These are phyloP conservation scores for Drosophila picticornis DNA, from an alignment of 2,888 invertebrate genomes.

Conservation along the genomic window DNA sequence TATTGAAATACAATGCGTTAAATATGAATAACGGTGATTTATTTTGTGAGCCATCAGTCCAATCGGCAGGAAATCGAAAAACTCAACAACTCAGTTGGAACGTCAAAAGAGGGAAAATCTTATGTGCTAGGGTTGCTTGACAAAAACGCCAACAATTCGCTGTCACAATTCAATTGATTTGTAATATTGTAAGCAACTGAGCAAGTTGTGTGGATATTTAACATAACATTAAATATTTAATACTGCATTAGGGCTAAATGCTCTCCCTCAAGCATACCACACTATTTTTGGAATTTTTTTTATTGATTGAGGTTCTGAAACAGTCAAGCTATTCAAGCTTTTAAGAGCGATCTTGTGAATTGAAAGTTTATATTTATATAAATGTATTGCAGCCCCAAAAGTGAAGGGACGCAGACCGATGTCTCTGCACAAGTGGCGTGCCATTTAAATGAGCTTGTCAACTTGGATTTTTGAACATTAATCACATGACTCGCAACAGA, in stretches of 20 bases:
- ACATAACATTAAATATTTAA: not conserved
- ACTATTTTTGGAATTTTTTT: not conserved
- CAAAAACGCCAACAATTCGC: not conserved
- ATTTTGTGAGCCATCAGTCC: slow-evolving; percentile 35
- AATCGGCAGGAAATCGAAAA: slow-evolving; percentile 51
- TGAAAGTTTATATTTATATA: slow-evolving; percentile 1
- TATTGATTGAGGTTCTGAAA: not conserved
- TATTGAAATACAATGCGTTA: slow-evolving; percentile 4
- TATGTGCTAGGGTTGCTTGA: not conserved
- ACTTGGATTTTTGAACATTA: slow-evolving; percentile 78
- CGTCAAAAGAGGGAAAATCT: slow-evolving; percentile 12
- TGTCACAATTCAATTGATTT: slow-evolving; percentile 20
- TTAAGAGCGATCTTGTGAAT: slow-evolving; percentile 17
- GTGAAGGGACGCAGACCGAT: slow-evolving; percentile 30
- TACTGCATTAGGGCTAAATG: not conserved
- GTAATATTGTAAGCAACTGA: not conserved
- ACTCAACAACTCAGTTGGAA: slow-evolving; percentile 21
- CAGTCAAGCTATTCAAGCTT: not conserved
- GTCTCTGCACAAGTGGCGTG: slow-evolving; percentile 53
- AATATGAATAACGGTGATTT: slow-evolving; percentile 25
- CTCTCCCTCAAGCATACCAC: not conserved
- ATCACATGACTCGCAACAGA: slow-evolving; percentile 57
- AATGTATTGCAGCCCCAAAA: slow-evolving; percentile 20
- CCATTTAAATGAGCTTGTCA: slow-evolving; percentile 82
- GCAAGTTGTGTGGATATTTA: not conserved